phyloP scores from a whole-genome alignment of 2,797 vertebrate species.

The Decapterus maruadsi region DNA sequence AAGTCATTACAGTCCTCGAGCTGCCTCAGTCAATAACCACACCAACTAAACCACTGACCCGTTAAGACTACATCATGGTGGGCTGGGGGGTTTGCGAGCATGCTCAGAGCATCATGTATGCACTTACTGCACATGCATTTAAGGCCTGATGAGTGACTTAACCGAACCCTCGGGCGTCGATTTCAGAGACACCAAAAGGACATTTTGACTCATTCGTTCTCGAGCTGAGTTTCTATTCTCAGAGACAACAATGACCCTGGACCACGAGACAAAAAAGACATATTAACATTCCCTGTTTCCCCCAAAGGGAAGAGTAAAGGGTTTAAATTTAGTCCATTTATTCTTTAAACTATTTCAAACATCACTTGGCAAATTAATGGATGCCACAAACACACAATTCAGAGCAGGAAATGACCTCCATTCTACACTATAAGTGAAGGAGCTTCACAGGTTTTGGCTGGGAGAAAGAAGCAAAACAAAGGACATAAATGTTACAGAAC shows the following conservation, averaged over 20 bases:
- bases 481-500: constrained; percentile 42
- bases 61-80: constrained; percentile 22
- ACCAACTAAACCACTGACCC: constrained; percentile 60
- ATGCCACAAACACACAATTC: constrained; percentile 26
- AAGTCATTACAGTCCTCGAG: constrained; percentile 40
- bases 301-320: constrained; percentile 37
- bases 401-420: constrained; percentile 1
- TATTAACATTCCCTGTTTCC: constrained; percentile 32
- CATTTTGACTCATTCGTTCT: constrained; percentile 87
- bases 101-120: constrained; percentile 52
- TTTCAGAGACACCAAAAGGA: constrained; percentile 80
- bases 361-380: constrained; percentile 3
- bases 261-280: constrained; percentile 50
- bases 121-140: constrained; percentile 56
- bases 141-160: constrained; percentile 68
- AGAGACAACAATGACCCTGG: constrained; percentile 39
- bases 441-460: constrained; percentile 29
- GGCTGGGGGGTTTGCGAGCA: constrained; percentile 52
- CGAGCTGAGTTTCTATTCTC: constrained; percentile 45
- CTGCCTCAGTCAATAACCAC: constrained; percentile 31
- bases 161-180: constrained; percentile 45
- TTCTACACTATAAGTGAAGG: background rate
- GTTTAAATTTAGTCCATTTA: constrained; percentile 45
- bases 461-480: constrained; percentile 40
- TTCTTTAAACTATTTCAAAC: constrained; percentile 25